Conservation (phyloP, 2,888 invertebrate species). For the Erebia ligea region DNA sequence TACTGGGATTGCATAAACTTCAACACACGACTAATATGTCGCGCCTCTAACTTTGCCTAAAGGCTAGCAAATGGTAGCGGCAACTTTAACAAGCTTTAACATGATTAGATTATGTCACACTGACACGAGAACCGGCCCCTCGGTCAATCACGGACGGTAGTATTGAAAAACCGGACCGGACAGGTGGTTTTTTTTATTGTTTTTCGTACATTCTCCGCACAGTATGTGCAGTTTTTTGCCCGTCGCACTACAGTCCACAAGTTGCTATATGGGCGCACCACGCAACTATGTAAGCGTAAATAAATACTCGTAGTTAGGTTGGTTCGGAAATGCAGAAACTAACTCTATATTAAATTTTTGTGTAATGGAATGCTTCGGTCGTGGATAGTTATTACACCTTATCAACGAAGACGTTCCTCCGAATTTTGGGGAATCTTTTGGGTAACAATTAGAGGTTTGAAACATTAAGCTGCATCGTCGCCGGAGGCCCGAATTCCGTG, state of each 20-base stretch:
- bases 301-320: too few relatives aligned
- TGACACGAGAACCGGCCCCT: conserved; percentile 32
- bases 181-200: conserved; percentile 23
- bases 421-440: too few relatives aligned
- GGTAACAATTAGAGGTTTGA: too few relatives aligned
- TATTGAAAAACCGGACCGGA: conserved; percentile 27
- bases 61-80: background rate
- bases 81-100: conserved; percentile 22
- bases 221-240: background rate
- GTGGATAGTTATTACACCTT: too few relatives aligned
- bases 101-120: conserved; percentile 39
- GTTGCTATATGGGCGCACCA: too few relatives aligned
- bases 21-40: conserved; percentile 5
- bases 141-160: conserved; percentile 34
- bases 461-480: too few relatives aligned
- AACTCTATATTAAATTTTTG: too few relatives aligned
- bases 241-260: background rate
- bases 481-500: too few relatives aligned
- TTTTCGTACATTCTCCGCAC: background rate
- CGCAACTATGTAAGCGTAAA: too few relatives aligned
- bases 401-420: too few relatives aligned
- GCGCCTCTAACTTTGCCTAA: conserved; percentile 1
- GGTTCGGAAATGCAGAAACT: too few relatives aligned
- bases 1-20: background rate
- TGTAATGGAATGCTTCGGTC: too few relatives aligned